These are phyloP conservation scores for Rissa tridactyla DNA, from an alignment of 2,113 vertebrate genomes.

Conservation along the genomic window DNA sequence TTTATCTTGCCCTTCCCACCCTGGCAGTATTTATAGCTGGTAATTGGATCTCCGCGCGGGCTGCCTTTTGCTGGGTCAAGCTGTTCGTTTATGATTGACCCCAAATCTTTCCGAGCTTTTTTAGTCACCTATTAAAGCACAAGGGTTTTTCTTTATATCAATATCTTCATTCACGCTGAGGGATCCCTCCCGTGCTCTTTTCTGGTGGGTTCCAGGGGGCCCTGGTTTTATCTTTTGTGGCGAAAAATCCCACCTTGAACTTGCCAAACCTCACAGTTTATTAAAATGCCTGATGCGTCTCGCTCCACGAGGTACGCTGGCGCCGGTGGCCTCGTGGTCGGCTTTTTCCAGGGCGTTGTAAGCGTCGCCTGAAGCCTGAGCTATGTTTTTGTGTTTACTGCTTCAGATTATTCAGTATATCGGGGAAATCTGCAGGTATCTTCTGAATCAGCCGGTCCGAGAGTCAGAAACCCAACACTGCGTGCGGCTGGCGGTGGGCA, in stretches of 20 bases:
- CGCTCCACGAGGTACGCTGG: background rate
- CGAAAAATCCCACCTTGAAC: background rate
- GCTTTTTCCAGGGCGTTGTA: background rate
- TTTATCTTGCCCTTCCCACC: background rate
- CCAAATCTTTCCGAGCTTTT: background rate
- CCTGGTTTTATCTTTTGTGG: background rate
- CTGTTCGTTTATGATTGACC: background rate
- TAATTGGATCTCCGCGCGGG: background rate
- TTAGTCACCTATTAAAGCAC: accelerated
- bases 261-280: accelerated
- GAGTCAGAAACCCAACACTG: conserved; percentile 74
- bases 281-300: background rate
- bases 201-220: background rate
- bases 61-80: background rate
- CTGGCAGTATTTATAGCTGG: background rate
- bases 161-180: accelerated
- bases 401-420: conserved; percentile 89
- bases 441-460: conserved; percentile 80
- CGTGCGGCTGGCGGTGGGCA: conserved; percentile 86
- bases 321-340: accelerated
- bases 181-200: background rate
- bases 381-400: background rate
- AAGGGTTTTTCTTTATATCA: background rate
- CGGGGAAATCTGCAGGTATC: conserved; percentile 90
- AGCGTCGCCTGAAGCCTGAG: background rate